Conservation (phyloP, 2,888 invertebrate species). For the Drosophila nigritarsus region DNA sequence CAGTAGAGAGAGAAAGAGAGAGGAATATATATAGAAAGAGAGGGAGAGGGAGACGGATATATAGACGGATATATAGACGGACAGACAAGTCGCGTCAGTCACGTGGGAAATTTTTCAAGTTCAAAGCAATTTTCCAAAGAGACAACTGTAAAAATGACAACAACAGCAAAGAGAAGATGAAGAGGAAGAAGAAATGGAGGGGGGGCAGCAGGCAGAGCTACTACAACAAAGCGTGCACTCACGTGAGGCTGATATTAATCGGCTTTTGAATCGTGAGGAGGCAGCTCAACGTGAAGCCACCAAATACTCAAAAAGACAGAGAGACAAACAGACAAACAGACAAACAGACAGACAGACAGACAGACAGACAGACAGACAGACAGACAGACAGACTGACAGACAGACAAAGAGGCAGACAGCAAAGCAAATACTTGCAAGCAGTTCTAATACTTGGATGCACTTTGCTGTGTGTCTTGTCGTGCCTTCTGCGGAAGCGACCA, state of each 20-base stretch:
- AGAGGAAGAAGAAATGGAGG: conserved; percentile 10
- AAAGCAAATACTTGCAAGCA: conserved; percentile 43
- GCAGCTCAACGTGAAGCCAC: conserved; percentile 38
- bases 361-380: background rate
- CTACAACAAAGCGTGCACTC: conserved; percentile 73
- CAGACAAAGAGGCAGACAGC: background rate
- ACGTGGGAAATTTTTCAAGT: conserved; percentile 82
- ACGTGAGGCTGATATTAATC: conserved; percentile 78
- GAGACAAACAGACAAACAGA: conserved; percentile 11
- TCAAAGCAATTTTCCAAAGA: conserved; percentile 76
- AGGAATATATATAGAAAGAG: background rate
- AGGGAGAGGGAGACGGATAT: background rate
- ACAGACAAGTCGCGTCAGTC: conserved; percentile 54
- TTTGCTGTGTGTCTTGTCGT: conserved; percentile 8
- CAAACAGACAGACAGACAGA: background rate
- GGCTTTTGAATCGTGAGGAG: conserved; percentile 75
- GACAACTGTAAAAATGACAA: conserved; percentile 63
- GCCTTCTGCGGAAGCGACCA: conserved; percentile 57
- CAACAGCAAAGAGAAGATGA: conserved; percentile 10
- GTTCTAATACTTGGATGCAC: conserved; percentile 28
- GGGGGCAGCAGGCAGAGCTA: conserved; percentile 10
- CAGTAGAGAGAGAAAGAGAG: background rate
- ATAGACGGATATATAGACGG: background rate
- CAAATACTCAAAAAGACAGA: conserved; percentile 12
- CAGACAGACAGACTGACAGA: conserved; percentile 8